Percentiles rank a stretch among this genome's conserved stretches.
Conservation (phyloP, 2,888 invertebrate genomes). For the Cheilosia soror region DNA sequence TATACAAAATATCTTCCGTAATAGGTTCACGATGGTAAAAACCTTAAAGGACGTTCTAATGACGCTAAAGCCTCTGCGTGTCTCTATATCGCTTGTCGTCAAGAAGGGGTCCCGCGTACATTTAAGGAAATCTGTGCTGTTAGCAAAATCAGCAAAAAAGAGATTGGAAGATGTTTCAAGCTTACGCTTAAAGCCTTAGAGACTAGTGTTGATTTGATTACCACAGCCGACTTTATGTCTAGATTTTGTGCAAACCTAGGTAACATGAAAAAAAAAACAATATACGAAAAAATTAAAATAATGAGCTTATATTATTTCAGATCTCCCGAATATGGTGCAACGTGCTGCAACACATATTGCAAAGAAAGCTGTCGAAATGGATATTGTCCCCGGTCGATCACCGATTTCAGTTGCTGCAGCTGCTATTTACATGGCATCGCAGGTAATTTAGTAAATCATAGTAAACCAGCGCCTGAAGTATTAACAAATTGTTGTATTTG, state of each 20-base stretch:
- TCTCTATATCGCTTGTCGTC: constrained; percentile 98
- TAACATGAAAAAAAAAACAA: constrained; percentile 60
- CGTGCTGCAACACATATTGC: constrained; percentile 98
- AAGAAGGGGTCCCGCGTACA: constrained; percentile 99
- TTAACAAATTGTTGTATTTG: not conserved
- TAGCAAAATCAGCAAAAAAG: constrained; percentile 99
- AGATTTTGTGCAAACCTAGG: constrained; percentile 98
- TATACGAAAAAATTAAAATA: not conserved
- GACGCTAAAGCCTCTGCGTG: constrained; percentile 99
- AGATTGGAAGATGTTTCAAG: constrained; percentile 99
- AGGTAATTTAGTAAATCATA: constrained; percentile 84
- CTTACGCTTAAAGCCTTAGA: constrained; percentile 97
- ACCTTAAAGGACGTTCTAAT: constrained; percentile 96
- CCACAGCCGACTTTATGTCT: constrained; percentile 99
- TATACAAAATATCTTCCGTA: not conserved
- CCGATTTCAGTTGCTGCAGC: constrained; percentile 99
- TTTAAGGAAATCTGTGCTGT: constrained; percentile 99
- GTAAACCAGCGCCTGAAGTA: not conserved
- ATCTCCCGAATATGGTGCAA: constrained; percentile 93
- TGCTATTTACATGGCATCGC: constrained; percentile 99
- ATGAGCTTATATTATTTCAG: constrained; percentile 74
- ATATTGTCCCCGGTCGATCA: constrained; percentile 98
- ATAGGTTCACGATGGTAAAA: constrained; percentile 96
- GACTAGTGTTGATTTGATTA: constrained; percentile 98
- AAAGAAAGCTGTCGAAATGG: constrained; percentile 97